A percentile compares a stretch with the other conserved stretches of the same genome.
These are phyloP conservation scores for Nesoenas mayeri DNA, from an alignment of 2,113 vertebrate species.

Conservation along the genomic window DNA sequence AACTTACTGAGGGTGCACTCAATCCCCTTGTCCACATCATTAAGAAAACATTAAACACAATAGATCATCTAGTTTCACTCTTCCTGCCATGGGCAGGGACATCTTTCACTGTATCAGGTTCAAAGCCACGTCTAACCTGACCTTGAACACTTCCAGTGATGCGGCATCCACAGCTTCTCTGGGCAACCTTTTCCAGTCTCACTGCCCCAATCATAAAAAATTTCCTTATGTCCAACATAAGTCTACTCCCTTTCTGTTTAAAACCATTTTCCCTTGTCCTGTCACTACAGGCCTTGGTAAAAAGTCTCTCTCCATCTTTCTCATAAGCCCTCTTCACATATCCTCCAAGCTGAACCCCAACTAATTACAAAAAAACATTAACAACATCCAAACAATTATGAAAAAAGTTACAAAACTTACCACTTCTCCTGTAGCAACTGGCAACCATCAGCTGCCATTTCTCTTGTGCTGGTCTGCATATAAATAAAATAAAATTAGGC, in stretches of 20 bases:
- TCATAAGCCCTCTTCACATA: neutral
- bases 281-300: neutral
- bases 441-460: conserved; percentile 96
- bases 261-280: neutral
- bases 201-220: neutral
- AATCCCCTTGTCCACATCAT: too few relatives aligned
- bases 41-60: too few relatives aligned
- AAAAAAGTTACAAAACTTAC: conserved; percentile 63
- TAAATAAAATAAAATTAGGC: neutral
- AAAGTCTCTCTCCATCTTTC: neutral
- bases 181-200: neutral
- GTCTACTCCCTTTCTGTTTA: neutral
- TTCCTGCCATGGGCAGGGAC: neutral
- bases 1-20: too few relatives aligned
- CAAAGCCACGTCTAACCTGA: neutral
- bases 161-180: neutral
- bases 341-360: neutral
- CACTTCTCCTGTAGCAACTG: conserved; percentile 93
- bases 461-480: conserved; percentile 85
- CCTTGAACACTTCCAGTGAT: neutral
- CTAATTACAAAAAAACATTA: neutral
- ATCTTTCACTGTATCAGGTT: neutral
- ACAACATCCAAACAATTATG: neutral
- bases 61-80: too few relatives aligned
- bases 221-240: neutral